phyloP scores from a whole-genome alignment of 2,113 vertebrate genomes.

The Zapus hudsonius region DNA sequence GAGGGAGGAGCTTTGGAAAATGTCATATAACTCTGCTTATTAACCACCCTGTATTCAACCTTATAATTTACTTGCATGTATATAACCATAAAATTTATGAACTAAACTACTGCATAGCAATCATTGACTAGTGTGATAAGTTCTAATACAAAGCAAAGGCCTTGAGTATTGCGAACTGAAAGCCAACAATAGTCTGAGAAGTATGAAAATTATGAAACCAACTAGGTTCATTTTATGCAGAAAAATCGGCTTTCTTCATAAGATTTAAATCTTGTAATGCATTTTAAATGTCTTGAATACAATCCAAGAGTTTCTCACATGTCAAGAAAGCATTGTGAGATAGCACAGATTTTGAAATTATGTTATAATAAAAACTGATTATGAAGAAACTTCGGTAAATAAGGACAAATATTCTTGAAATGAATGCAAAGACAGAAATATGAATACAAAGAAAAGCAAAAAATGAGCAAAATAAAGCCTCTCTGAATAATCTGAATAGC shows the following conservation, averaged over 20 bases:
- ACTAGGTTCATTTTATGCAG: background rate
- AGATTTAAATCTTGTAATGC: background rate
- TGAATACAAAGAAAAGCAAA: too few species aligned
- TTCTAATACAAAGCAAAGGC: background rate
- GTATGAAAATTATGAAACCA: background rate
- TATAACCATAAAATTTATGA: background rate
- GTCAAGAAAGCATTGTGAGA: background rate
- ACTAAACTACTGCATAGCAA: background rate
- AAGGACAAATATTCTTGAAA: background rate
- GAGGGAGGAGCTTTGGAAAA: background rate
- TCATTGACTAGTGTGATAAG: background rate
- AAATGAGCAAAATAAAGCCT: too few species aligned
- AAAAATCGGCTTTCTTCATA: background rate
- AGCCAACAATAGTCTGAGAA: background rate
- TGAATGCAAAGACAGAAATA: background rate
- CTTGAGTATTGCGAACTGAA: slow-evolving; percentile 22
- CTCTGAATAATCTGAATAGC: background rate
- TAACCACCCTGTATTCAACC: background rate
- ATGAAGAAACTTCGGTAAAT: background rate
- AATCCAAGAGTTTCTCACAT: background rate
- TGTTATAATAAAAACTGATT: background rate
- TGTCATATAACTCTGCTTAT: background rate
- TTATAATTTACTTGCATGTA: background rate
- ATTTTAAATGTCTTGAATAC: background rate
- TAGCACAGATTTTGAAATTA: too few species aligned